These are phyloP conservation scores for Bradynema listronoti DNA, from an alignment of 1,140 invertebrate genomes.

Conservation along the genomic window DNA sequence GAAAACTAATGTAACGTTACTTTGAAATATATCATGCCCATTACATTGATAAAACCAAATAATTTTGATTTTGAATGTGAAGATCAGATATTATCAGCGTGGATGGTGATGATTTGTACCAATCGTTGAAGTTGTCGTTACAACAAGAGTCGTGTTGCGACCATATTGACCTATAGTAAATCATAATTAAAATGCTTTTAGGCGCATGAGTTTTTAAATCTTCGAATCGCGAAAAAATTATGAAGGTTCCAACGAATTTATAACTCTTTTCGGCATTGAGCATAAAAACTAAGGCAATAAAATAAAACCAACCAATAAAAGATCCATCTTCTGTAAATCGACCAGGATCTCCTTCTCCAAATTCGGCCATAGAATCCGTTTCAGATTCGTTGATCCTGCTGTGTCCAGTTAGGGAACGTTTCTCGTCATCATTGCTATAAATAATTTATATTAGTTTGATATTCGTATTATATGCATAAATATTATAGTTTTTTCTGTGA, in stretches of 20 bases:
- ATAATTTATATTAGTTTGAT: too few species aligned
- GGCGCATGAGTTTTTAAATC: neutral
- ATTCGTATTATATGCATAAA: too few species aligned
- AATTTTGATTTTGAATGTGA: too few species aligned
- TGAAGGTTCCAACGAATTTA: neutral
- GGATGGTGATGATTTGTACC: too few species aligned
- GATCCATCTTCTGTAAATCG: slow-evolving; percentile 95
- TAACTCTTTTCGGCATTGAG: neutral
- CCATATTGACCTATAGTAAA: slow-evolving; percentile 18
- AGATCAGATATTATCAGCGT: too few species aligned
- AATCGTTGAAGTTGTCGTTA: slow-evolving; percentile 19
- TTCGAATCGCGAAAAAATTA: neutral
- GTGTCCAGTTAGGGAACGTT: slow-evolving; percentile 59
- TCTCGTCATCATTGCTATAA: slow-evolving; percentile 55
- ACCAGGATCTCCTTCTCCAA: slow-evolving; percentile 89
- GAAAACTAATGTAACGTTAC: too few species aligned
- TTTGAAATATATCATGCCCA: too few species aligned
- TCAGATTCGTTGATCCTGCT: slow-evolving; percentile 75
- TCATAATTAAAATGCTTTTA: neutral
- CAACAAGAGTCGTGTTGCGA: slow-evolving; percentile 30
- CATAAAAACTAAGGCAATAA: slow-evolving; percentile 3
- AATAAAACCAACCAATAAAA: slow-evolving; percentile 75
- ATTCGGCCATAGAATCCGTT: slow-evolving; percentile 95
- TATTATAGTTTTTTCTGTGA: too few species aligned
- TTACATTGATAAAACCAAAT: too few species aligned